Evolutionary conservation across 92 coral and sea anemone genomes (phyloP).

Genomic region (Desmophyllum pertusum): DNA sequence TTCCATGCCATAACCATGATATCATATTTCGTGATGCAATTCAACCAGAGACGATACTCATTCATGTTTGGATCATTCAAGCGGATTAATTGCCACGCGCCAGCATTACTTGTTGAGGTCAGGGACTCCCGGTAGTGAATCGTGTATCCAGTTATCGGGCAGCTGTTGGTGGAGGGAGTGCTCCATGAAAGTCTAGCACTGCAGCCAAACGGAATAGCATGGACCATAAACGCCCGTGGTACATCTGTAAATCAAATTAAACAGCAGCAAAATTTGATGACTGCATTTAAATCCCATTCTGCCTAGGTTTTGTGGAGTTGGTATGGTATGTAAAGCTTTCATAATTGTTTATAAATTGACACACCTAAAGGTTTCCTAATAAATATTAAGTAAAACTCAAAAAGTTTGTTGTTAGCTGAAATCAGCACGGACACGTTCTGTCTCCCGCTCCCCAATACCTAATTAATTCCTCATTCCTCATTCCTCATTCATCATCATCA

Average conservation of each 20-base stretch:
- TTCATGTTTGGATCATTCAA: not conserved
- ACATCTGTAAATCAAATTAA: not conserved
- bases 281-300: no score
- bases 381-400: no score
- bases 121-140: not conserved
- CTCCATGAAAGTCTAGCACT: slow-evolving; percentile 11
- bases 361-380: no score
- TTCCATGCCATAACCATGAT: slow-evolving; percentile 17
- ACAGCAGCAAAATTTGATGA: not conserved
- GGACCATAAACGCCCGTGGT: not conserved
- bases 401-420: no score
- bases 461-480: no score
- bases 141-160: slow-evolving; percentile 8
- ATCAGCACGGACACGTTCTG: no score
- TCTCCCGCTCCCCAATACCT: no score
- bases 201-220: not conserved
- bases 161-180: not conserved
- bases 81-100: not conserved
- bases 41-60: not conserved
- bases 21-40: slow-evolving; percentile 5
- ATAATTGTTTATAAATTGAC: no score
- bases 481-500: no score
- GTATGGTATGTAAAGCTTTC: no score
- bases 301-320: no score
- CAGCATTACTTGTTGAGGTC: no score